Conservation (phyloP, 2,113 vertebrate genomes). For the Gymnocephalus cernua region DNA sequence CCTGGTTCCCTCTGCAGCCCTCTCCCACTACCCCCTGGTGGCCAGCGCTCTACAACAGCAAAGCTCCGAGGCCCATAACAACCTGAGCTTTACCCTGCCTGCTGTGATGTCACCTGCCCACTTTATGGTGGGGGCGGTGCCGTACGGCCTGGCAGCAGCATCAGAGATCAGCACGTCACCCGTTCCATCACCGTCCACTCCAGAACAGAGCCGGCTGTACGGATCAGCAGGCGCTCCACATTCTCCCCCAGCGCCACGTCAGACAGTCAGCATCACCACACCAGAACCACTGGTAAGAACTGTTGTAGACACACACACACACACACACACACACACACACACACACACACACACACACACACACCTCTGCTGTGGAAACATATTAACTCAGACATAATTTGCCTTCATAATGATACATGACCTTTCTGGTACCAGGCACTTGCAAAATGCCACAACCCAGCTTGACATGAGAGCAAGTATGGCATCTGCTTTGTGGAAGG, state of each 20-base stretch:
- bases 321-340: not conserved
- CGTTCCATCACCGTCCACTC: conserved; percentile 65
- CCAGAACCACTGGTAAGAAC: conserved; percentile 66
- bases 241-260: conserved; percentile 74
- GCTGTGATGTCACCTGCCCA: conserved; percentile 78
- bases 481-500: conserved; percentile 19
- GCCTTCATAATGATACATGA: conserved; percentile 20
- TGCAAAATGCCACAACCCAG: conserved; percentile 50
- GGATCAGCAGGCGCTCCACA: conserved; percentile 44
- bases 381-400: conserved; percentile 10
- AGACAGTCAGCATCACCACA: conserved; percentile 48
- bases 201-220: conserved; percentile 62
- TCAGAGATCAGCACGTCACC: conserved; percentile 50
- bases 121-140: conserved; percentile 81
- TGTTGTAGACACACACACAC: not conserved
- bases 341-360: not conserved
- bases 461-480: not conserved
- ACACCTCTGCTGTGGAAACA: not conserved
- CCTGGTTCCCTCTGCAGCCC: conserved; percentile 86
- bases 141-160: conserved; percentile 71
- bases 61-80: conserved; percentile 64
- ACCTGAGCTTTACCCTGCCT: conserved; percentile 83
- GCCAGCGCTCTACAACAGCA: conserved; percentile 48
- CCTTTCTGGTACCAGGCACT: conserved; percentile 30
- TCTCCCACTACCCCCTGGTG: conserved; percentile 87